A percentile compares a stretch with the other conserved stretches of the same genome.
Conservation (phyloP, 1,140 invertebrate genomes). For the Catajapyx aquilonaris region DNA sequence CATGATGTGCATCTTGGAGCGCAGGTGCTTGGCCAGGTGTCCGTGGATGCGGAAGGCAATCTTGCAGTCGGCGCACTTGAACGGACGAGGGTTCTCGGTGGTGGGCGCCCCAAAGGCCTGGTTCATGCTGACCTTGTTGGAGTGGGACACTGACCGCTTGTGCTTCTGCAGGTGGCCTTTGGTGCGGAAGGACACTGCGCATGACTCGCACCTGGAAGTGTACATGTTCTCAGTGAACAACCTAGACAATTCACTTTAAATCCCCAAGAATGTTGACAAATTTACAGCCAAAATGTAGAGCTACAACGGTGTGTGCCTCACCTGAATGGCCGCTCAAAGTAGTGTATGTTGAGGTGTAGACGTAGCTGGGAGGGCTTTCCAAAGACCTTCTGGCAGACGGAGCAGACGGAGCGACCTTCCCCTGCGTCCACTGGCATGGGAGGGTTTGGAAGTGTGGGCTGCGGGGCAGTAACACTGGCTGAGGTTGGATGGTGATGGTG, state of each 20-base stretch:
- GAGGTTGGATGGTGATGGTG: background rate
- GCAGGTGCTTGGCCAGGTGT: constrained; percentile 84
- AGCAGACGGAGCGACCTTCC: constrained; percentile 62
- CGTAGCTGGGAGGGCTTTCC: constrained; percentile 70
- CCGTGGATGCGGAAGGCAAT: constrained; percentile 91
- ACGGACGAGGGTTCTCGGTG: constrained; percentile 74
- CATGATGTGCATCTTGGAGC: constrained; percentile 94
- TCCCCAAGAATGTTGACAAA: no score
- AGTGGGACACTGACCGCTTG: constrained; percentile 67
- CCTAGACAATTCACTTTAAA: no score
- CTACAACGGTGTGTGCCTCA: no score
- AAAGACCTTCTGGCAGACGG: constrained; percentile 77
- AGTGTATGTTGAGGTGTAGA: constrained; percentile 89
- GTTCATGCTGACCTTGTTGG: constrained; percentile 71
- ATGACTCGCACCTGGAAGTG: constrained; percentile 77
- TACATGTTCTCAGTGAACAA: no score
- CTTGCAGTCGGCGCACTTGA: constrained; percentile 86
- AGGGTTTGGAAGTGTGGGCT: background rate
- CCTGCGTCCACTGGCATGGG: no score
- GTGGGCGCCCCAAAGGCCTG: constrained; percentile 64
- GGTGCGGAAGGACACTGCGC: constrained; percentile 73
- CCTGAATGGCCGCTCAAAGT: constrained; percentile 78
- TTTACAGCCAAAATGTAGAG: no score
- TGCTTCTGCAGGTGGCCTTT: constrained; percentile 85
- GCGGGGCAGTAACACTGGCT: no score